Evolutionary conservation across 2,797 vertebrate species (phyloP), one percentile per base, ranked within the genome.

Genomic region (Coregonus sp.): DNA sequence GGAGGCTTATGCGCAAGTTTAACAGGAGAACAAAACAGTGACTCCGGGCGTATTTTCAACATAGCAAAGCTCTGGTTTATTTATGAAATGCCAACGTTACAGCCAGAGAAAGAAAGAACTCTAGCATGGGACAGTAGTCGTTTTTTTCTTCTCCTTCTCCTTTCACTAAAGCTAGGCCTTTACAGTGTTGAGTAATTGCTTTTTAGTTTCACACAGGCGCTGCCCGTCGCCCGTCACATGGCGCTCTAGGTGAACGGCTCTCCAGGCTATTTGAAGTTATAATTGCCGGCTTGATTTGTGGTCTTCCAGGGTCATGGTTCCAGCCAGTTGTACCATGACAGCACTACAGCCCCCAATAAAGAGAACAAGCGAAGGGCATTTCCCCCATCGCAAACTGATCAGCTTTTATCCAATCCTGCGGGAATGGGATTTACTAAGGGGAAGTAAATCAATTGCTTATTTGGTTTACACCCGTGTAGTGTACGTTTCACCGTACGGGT

Each of bases 211-310:
- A 68, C 74, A 50, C 70, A 16, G 35, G 40, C 25, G 15, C 61
- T 51, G 71, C 59, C 66, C 56, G 18, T 20, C 18, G 18, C 56
- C 40, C 75, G 72, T 61, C 31, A 5, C 40, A 31, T 59, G 15
- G 56, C 1, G 6, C 20, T 79, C 76, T 59, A 20, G 35, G 75
- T 75, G 78, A 78, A 61, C 40, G 70, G 61, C 77, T 72, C 74
- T 75, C 70, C 70, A 14, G 47, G 79, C 75, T 50, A 5, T 75
- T 61, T 74, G 77, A 67, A 82, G 79, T 80, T 88, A 77, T 88
- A 89, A 92, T 90, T 91, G 86, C 85, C 86, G 78, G 83, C 59
- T 81, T 89, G 92, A 92, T 92, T 90, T 92, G 87, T 92, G 76
- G 75, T 66, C 70, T 80, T 79, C 67, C 25, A 67, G 37, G 80